Percentiles rank a stretch among this genome's conserved stretches.
phyloP scores from a whole-genome alignment of 2,113 vertebrate species.

The Tonatia bakeri region DNA sequence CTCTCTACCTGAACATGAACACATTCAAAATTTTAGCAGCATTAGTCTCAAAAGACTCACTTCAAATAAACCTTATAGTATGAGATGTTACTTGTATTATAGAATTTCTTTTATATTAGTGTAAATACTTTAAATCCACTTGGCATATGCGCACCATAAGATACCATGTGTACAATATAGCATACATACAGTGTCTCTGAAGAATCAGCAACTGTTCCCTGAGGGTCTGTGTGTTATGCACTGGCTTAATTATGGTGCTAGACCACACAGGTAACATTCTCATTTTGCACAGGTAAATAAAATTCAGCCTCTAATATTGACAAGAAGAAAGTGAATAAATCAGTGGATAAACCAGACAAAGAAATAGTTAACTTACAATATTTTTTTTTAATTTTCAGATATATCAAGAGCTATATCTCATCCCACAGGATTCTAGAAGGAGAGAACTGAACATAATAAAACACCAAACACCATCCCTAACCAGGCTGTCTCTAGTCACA shows the following conservation, averaged over 20 bases:
- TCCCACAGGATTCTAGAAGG: background rate
- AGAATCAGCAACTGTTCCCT: background rate
- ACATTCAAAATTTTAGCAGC: background rate
- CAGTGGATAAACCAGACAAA: background rate
- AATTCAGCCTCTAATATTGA: background rate
- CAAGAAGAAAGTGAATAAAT: background rate
- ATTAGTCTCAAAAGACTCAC: background rate
- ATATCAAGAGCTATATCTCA: background rate
- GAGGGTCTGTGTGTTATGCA: background rate
- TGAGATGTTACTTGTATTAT: background rate
- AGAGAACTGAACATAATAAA: background rate
- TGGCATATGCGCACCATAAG: background rate
- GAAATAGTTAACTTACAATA: background rate
- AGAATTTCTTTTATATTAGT: background rate
- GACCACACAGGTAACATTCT: background rate
- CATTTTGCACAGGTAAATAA: background rate
- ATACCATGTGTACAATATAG: background rate
- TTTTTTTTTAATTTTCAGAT: background rate
- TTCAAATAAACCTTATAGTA: background rate
- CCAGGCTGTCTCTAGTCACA: background rate
- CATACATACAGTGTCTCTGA: background rate
- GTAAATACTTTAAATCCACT: background rate
- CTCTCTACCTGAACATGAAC: background rate
- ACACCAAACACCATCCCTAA: background rate
- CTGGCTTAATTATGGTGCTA: background rate